Percentiles rank a stretch among this genome's conserved stretches.
These are phyloP conservation scores for Chromobotia macracanthus DNA, from an alignment of 2,797 vertebrate genomes.

Conservation along the genomic window DNA sequence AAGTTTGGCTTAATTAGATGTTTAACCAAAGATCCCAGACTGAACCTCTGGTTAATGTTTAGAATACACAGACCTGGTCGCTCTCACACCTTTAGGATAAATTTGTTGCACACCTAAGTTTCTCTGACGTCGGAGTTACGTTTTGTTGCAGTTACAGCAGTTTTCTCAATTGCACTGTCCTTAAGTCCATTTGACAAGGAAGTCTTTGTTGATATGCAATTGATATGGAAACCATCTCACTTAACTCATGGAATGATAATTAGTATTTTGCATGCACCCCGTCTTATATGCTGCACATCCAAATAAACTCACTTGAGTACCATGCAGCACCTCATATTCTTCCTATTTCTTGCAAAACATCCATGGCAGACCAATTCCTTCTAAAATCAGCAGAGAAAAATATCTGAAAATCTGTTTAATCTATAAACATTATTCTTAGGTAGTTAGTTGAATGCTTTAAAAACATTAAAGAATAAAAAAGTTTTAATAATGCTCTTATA, in stretches of 20 bases:
- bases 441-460: too few species aligned
- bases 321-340: too few species aligned
- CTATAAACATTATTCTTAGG: too few species aligned
- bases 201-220: not conserved
- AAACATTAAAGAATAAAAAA: too few species aligned
- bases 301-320: not conserved
- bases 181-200: not conserved
- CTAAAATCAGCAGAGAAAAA: not conserved
- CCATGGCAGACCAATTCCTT: not conserved
- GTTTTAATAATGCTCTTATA: too few species aligned
- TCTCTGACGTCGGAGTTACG: not conserved
- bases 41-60: conserved; percentile 77
- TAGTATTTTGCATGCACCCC: not conserved
- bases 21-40: conserved; percentile 67
- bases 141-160: too few species aligned
- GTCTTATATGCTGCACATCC: not conserved
- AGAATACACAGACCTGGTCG: conserved; percentile 70
- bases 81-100: not conserved
- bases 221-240: too few species aligned
- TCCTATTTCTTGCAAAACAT: not conserved
- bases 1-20: conserved; percentile 67
- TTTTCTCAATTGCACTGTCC: not conserved
- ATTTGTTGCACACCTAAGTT: not conserved
- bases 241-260: not conserved
- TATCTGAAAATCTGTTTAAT: too few species aligned